phyloP scores from a whole-genome alignment of 2,888 invertebrate species.

The Cartodere bifasciata region DNA sequence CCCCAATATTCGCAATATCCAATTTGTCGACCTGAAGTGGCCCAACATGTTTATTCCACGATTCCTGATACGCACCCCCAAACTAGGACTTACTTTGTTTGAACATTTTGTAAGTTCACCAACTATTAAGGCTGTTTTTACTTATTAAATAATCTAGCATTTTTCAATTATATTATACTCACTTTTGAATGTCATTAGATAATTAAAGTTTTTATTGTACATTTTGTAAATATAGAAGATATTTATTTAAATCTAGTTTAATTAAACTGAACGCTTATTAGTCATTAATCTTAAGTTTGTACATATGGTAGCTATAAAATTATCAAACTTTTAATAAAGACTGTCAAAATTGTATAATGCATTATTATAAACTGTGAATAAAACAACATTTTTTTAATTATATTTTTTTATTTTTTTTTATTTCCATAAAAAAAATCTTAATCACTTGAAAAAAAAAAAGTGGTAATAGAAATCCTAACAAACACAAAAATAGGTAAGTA shows the following conservation, averaged over 20 bases:
- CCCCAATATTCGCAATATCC: conserved; percentile 32
- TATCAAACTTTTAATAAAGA: conserved; percentile 30
- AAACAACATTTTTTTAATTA: conserved; percentile 14
- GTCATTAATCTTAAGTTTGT: conserved; percentile 32
- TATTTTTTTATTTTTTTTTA: no score
- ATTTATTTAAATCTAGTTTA: conserved; percentile 25
- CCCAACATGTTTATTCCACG: conserved; percentile 35
- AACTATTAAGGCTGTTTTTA: conserved; percentile 28
- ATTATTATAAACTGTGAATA: conserved; percentile 21
- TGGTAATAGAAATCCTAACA: no score
- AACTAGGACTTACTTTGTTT: conserved; percentile 35
- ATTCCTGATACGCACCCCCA: conserved; percentile 34
- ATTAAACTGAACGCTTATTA: conserved; percentile 31
- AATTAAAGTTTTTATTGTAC: conserved; percentile 23
- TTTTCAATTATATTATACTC: conserved; percentile 11
- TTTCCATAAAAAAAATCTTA: no score
- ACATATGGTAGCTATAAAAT: conserved; percentile 23
- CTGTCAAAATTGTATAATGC: conserved; percentile 33
- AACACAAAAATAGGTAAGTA: no score
- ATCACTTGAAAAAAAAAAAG: no score
- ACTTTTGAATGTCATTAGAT: conserved; percentile 20
- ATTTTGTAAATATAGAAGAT: conserved; percentile 27
- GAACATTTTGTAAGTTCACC: conserved; percentile 17
- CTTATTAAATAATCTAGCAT: conserved; percentile 19
- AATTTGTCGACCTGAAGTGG: conserved; percentile 22